Percentiles rank a stretch among this genome's conserved stretches.
These are phyloP conservation scores for Drosophila athabasca DNA, from an alignment of 1,140 invertebrate genomes.

Conservation along the genomic window DNA sequence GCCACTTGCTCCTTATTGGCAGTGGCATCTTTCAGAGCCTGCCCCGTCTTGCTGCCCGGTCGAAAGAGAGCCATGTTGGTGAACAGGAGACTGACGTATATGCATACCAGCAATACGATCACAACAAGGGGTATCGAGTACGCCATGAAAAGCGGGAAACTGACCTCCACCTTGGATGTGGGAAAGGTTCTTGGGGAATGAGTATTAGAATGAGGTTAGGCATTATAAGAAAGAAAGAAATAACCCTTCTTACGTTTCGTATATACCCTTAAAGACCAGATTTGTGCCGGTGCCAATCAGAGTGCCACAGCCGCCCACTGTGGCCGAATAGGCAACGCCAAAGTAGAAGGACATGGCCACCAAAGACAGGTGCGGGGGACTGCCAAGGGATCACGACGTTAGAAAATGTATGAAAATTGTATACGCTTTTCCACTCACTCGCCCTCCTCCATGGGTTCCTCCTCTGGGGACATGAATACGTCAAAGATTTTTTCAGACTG, in stretches of 20 bases:
- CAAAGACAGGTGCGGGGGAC: conserved; percentile 85
- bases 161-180: conserved; percentile 85
- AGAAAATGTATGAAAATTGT: background rate
- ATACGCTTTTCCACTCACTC: conserved; percentile 31
- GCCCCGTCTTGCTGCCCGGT: conserved; percentile 84
- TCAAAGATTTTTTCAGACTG: conserved; percentile 84
- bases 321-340: conserved; percentile 90
- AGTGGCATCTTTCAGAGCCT: conserved; percentile 84
- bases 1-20: conserved; percentile 85
- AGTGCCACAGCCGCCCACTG: conserved; percentile 92
- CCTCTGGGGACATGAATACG: conserved; percentile 48
- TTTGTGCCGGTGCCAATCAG: conserved; percentile 95
- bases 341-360: conserved; percentile 89
- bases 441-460: conserved; percentile 46
- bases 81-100: conserved; percentile 88
- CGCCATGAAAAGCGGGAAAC: conserved; percentile 90
- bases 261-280: conserved; percentile 91
- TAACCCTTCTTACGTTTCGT: conserved; percentile 85
- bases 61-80: conserved; percentile 89
- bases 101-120: conserved; percentile 87
- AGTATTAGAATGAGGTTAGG: conserved; percentile 40
- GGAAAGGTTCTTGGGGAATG: conserved; percentile 83
- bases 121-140: conserved; percentile 86
- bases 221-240: too few relatives aligned
- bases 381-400: conserved; percentile 43